These are phyloP conservation scores for Austrolebias charrua DNA, from an alignment of 2,797 vertebrate species.

Conservation along the genomic window DNA sequence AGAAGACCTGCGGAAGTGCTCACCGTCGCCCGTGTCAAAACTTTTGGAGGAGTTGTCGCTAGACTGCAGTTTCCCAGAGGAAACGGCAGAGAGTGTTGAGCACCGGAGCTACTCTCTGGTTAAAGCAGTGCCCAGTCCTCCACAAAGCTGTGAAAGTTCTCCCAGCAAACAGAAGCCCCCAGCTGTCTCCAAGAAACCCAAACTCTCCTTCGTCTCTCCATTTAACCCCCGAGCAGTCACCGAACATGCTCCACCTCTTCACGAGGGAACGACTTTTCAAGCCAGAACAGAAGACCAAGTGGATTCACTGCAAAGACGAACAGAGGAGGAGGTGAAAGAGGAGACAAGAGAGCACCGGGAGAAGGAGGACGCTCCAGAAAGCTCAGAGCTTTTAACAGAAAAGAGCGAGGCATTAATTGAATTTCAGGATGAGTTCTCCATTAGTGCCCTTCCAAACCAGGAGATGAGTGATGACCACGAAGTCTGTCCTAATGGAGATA, in stretches of 20 bases:
- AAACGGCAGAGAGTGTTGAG: constrained; percentile 16
- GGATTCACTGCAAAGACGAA: constrained; percentile 51
- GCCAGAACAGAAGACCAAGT: constrained; percentile 66
- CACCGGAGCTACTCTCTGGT: constrained; percentile 31
- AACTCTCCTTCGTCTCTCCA: constrained; percentile 81
- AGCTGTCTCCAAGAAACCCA: constrained; percentile 91
- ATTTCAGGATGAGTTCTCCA: constrained; percentile 66
- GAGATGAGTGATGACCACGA: constrained; percentile 60
- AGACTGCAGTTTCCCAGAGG: constrained; percentile 60
- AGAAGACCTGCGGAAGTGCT: constrained; percentile 40
- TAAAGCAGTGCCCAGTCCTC: constrained; percentile 25
- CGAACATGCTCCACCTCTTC: constrained; percentile 60
- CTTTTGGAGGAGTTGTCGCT: constrained; percentile 65
- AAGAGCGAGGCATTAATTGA: constrained; percentile 64
- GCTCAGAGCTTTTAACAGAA: constrained; percentile 69
- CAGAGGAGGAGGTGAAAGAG: constrained; percentile 59
- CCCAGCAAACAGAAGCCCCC: constrained; percentile 88
- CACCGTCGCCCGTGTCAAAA: constrained; percentile 74
- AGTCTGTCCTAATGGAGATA: constrained; percentile 67
- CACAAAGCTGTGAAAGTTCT: constrained; percentile 58
- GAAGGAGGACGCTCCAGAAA: constrained; percentile 68
- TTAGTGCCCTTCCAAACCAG: constrained; percentile 51
- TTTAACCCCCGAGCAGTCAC: constrained; percentile 65
- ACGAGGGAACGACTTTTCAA: constrained; percentile 42
- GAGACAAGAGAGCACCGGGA: constrained; percentile 60